These are phyloP conservation scores for Leucania comma DNA, from an alignment of 2,888 invertebrate species.

Conservation along the genomic window DNA sequence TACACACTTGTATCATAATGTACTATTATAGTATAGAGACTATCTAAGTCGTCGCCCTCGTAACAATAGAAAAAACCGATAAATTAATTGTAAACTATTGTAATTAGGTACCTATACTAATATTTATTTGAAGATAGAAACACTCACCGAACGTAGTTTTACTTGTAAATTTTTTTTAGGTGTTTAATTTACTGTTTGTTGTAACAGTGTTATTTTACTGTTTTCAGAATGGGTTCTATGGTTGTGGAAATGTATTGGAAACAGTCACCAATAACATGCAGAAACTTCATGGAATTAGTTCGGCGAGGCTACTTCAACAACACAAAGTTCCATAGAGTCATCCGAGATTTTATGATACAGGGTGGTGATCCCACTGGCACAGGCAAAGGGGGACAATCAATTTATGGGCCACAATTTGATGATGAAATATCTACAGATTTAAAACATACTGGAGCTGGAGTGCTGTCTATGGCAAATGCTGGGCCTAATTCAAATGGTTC, in stretches of 20 bases:
- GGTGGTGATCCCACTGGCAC: slow-evolving; percentile 99
- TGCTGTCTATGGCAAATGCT: slow-evolving; percentile 99
- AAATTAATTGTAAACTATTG: too few species aligned
- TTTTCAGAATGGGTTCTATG: slow-evolving; percentile 97
- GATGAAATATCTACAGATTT: slow-evolving; percentile 98
- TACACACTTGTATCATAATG: too few species aligned
- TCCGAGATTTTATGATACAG: slow-evolving; percentile 98
- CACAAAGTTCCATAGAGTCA: slow-evolving; percentile 98
- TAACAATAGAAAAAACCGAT: too few species aligned
- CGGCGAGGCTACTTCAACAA: slow-evolving; percentile 98
- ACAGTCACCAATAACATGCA: slow-evolving; percentile 98
- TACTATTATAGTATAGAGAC: too few species aligned
- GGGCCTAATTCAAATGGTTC: slow-evolving; percentile 99
- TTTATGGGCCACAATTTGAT: slow-evolving; percentile 98
- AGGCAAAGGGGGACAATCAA: slow-evolving; percentile 98
- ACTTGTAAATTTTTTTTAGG: not conserved
- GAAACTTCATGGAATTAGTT: slow-evolving; percentile 98
- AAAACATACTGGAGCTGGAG: slow-evolving; percentile 98
- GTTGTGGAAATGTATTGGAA: slow-evolving; percentile 99
- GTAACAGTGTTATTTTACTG: slow-evolving; percentile 4
- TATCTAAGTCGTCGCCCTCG: too few species aligned
- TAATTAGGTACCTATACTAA: too few species aligned
- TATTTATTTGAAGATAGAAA: not conserved
- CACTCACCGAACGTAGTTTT: not conserved
- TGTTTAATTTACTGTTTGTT: not conserved